Percentiles rank a stretch among this genome's conserved stretches.
These are phyloP conservation scores for Ictalurus punctatus DNA, from an alignment of 2,113 vertebrate species.

Conservation along the genomic window DNA sequence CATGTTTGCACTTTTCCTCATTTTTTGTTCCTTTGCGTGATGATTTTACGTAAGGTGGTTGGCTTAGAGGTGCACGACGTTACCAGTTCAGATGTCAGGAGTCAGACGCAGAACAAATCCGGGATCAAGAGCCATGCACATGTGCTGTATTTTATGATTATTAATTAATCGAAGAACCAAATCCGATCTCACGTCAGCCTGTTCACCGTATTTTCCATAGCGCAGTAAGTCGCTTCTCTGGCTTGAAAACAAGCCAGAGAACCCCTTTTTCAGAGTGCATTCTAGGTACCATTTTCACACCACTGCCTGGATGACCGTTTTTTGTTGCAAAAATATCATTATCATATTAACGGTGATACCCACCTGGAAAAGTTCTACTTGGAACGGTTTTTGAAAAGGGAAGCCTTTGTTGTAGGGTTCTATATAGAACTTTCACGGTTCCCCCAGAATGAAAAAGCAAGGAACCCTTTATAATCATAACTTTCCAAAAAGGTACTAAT, in stretches of 20 bases:
- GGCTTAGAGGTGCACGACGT: no score
- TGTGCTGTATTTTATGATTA: neutral
- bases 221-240: neutral
- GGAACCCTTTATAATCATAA: neutral
- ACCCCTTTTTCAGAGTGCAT: neutral
- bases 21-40: neutral
- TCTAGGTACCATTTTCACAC: neutral
- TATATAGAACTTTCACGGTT: neutral
- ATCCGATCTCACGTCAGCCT: neutral
- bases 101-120: neutral
- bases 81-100: neutral
- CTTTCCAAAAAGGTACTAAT: neutral
- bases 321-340: neutral
- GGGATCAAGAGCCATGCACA: neutral
- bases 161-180: neutral
- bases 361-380: neutral
- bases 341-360: neutral
- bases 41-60: neutral
- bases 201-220: neutral
- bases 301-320: neutral
- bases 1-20: constrained; percentile 35
- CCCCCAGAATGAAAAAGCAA: neutral
- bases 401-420: neutral
- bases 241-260: no score
- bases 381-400: neutral